Base-by-base conservation (phyloP, 2,797 vertebrate species). In the Potorous gilbertii region DNA sequence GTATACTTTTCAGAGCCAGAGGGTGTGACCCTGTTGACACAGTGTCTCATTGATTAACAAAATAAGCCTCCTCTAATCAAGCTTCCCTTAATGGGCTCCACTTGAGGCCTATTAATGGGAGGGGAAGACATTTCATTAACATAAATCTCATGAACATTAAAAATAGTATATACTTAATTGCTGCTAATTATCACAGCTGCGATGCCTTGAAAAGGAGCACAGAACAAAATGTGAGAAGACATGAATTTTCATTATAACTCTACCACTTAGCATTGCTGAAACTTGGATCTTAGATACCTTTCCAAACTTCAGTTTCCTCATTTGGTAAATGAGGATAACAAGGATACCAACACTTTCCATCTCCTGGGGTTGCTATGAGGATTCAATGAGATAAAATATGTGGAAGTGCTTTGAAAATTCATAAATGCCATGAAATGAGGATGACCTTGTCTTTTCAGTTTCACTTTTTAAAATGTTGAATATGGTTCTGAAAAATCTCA, bases 401-500 rank as follows among this genome's bases (percentile, higher is more conserved):
- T 46, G 40, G 74, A 24, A 81, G 74, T 81, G 16, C n/a, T 74
- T 74, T 40, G 66, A 74, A 74, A 74, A 81, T 40, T 46, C 74
- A 1, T 81, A 81, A 81, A 81, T 81, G 40, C 40, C 46, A 27
- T 46, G 40, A 46, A 81, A 18, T 40, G 29, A 4, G 40, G 18
- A 28, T 2, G 4, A 1, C 28, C 6, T 66, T 34, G 14, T 93
- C 21, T 93, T 92, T 91, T 57, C 34, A 87, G 91, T 95, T 62
- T 94, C 9, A 1, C 46, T 5, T 94, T 95, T 93, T 90, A 8
- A 92, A 90, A 87, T 46, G 90, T 90, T 16, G 31, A 55, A 28
- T 95, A 66, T 93, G 50, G 9, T 92, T 90, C 14, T 96, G 12
- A 94, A 93, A 97, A 56, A 31, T 27, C 40, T 50, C 56, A 55